A percentile compares a stretch with the other conserved stretches of the same genome.
phyloP scores from a whole-genome alignment of 2,113 vertebrate species.

The Ictalurus furcatus region DNA sequence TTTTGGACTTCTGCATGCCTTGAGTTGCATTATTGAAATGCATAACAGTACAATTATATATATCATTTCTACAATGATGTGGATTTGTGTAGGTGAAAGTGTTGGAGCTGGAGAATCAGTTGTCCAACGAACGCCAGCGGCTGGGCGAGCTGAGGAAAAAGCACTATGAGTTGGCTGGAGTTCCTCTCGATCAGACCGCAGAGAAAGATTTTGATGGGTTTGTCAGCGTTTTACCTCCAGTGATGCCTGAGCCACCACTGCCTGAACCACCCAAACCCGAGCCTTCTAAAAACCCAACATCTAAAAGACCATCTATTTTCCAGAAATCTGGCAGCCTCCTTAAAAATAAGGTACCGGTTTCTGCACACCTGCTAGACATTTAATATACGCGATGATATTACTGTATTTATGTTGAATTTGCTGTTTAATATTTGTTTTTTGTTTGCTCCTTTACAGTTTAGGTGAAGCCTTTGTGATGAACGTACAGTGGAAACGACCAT shows the following conservation, averaged over 20 bases:
- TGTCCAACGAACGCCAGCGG: constrained; percentile 88
- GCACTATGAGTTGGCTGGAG: constrained; percentile 83
- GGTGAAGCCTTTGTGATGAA: constrained; percentile 42
- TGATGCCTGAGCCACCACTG: constrained; percentile 55
- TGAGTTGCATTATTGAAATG: background rate
- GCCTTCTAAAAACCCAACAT: constrained; percentile 19
- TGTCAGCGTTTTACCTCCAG: constrained; percentile 62
- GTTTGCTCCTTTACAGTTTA: constrained; percentile 62
- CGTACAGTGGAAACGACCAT: background rate
- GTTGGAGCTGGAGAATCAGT: constrained; percentile 86
- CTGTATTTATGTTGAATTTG: background rate
- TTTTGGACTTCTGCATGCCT: background rate
- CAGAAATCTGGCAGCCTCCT: constrained; percentile 69
- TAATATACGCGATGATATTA: background rate
- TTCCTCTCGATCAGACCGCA: constrained; percentile 67
- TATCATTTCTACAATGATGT: background rate
- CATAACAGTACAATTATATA: background rate
- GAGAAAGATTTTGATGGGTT: constrained; percentile 38
- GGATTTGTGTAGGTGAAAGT: constrained; percentile 81
- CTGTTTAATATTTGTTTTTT: background rate
- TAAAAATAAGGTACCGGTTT: constrained; percentile 65
- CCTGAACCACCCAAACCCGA: constrained; percentile 49
- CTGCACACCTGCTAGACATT: background rate
- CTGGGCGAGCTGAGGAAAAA: constrained; percentile 90
- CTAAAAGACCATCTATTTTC: constrained; percentile 66